phyloP scores from a whole-genome alignment of 2,888 invertebrate species.

The Willowsia nigromaculata region DNA sequence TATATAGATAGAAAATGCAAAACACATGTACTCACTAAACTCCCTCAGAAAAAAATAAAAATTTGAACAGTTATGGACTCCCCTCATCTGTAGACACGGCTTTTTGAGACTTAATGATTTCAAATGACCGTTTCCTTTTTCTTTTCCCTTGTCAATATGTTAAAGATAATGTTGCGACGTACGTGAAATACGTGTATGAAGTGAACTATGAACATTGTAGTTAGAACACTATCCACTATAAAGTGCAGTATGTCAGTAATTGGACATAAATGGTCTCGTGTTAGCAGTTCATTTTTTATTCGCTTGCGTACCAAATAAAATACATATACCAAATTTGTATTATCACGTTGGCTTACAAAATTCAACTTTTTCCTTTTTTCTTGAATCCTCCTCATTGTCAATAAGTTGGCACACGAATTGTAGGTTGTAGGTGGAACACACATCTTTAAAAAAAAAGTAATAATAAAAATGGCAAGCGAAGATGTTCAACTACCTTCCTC shows the following conservation, averaged over 20 bases:
- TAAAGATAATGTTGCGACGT: not conserved
- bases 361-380: conserved; percentile 16
- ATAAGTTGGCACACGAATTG: not conserved
- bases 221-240: not conserved
- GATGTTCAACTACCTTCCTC: not conserved
- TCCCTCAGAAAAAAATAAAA: not conserved
- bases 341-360: not conserved
- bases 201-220: not conserved
- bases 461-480: conserved; percentile 15
- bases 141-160: not conserved
- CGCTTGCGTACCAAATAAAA: conserved; percentile 57
- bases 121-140: not conserved
- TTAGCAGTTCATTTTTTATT: conserved; percentile 51
- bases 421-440: conserved; percentile 4
- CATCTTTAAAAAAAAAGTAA: not conserved
- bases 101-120: conserved; percentile 43
- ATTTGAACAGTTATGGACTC: too few relatives aligned
- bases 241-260: not conserved
- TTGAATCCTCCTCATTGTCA: not conserved
- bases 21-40: too few relatives aligned
- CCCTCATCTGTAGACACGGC: too few relatives aligned
- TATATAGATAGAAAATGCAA: too few relatives aligned
- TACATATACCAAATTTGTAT: conserved; percentile 28
- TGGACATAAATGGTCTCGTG: conserved; percentile 12
- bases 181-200: not conserved